phyloP scores from a whole-genome alignment of 2,113 vertebrate species.

The Tupaia tana region DNA sequence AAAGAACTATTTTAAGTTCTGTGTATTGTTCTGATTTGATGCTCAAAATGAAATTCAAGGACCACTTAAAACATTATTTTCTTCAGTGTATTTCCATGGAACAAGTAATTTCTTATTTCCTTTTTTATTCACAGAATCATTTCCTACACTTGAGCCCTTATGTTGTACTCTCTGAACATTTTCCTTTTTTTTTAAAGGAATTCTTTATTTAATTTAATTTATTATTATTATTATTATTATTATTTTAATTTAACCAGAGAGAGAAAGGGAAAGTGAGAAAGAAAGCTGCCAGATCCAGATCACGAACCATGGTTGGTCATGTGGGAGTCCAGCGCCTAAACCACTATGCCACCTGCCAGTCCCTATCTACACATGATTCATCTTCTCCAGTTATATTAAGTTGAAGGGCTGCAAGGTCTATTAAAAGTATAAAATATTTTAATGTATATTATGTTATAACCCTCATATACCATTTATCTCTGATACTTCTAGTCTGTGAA shows the following conservation, averaged over 20 bases:
- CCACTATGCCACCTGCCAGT: no score
- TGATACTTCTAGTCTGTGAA: neutral
- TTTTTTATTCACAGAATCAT: neutral
- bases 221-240: no score
- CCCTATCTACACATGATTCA: neutral
- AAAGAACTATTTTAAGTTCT: neutral
- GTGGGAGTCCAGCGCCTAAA: no score
- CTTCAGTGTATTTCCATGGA: neutral
- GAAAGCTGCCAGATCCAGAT: no score
- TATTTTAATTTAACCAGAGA: no score
- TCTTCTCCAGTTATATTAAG: neutral
- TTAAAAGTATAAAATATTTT: constrained; percentile 2
- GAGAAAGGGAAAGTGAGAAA: no score
- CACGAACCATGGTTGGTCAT: no score
- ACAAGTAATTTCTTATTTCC: neutral
- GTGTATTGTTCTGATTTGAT: neutral
- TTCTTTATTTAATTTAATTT: no score
- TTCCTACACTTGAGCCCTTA: neutral
- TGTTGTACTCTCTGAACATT: neutral
- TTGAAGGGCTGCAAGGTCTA: neutral
- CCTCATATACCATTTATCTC: neutral
- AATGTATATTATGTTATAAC: neutral
- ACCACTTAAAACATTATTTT: neutral
- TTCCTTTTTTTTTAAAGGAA: no score
- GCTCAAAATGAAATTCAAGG: constrained; percentile 4